These are phyloP conservation scores for Nyctereutes procyonoides DNA, from an alignment of 2,113 vertebrate genomes.

Conservation along the genomic window DNA sequence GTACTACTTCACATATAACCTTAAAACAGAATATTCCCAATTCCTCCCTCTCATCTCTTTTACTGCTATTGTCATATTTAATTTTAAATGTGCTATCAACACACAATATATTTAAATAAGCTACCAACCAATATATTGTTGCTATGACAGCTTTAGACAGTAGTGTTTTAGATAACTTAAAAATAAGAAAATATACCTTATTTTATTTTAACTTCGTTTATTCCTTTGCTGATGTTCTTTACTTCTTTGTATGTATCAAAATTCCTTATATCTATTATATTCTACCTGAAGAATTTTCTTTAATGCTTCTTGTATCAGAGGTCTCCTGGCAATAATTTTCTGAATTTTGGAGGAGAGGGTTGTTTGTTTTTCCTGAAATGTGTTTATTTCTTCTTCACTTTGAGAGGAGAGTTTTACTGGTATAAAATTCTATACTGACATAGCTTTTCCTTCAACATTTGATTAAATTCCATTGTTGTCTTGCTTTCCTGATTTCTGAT, in stretches of 20 bases:
- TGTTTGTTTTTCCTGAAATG: not conserved
- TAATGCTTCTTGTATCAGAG: not conserved
- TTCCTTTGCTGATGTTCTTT: not conserved
- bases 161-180: not conserved
- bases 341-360: not conserved
- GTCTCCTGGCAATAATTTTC: not conserved
- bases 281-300: not conserved
- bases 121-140: not conserved
- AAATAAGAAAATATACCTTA: not conserved
- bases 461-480: not conserved
- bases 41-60: not conserved
- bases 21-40: not conserved
- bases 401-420: not conserved
- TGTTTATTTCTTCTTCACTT: not conserved
- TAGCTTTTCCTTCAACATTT: not conserved
- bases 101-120: not conserved
- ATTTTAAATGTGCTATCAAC: not conserved
- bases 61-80: not conserved
- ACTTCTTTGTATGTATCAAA: not conserved
- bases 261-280: not conserved
- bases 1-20: not conserved
- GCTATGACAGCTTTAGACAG: not conserved
- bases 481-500: not conserved
- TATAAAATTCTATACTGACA: not conserved
- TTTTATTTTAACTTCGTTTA: not conserved